A percentile compares a stretch with the other conserved stretches of the same genome.
These are phyloP conservation scores for Aplochiton taeniatus DNA, from an alignment of 2,797 vertebrate species.

Conservation along the genomic window DNA sequence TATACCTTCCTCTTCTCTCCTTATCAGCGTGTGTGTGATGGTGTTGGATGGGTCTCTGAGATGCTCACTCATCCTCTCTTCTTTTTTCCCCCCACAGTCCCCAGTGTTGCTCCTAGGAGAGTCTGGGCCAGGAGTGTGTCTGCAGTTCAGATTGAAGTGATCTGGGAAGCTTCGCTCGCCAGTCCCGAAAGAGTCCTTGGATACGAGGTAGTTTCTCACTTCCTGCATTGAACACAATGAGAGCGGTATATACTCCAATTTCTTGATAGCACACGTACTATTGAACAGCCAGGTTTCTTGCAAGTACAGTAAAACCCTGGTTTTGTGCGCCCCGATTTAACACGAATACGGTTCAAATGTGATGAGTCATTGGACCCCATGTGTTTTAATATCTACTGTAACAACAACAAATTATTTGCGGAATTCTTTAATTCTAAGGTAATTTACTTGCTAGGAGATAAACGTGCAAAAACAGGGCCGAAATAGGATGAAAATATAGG, in stretches of 20 bases:
- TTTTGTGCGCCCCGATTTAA: too few relatives aligned
- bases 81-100: slow-evolving; percentile 79
- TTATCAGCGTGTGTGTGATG: slow-evolving; percentile 18
- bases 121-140: slow-evolving; percentile 84
- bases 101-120: slow-evolving; percentile 78
- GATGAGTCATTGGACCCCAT: too few relatives aligned
- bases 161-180: slow-evolving; percentile 82
- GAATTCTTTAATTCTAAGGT: too few relatives aligned
- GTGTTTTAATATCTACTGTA: too few relatives aligned
- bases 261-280: too few relatives aligned
- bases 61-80: slow-evolving; percentile 39
- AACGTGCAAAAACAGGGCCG: too few relatives aligned
- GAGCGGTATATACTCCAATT: neutral
- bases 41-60: slow-evolving; percentile 41
- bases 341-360: too few relatives aligned
- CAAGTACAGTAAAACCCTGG: too few relatives aligned
- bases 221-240: neutral
- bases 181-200: slow-evolving; percentile 88
- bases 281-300: too few relatives aligned
- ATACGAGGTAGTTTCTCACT: slow-evolving; percentile 83
- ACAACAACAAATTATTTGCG: too few relatives aligned
- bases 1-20: slow-evolving; percentile 46
- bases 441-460: too few relatives aligned
- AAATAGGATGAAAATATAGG: too few relatives aligned
- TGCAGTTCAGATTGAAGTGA: slow-evolving; percentile 87